Percentiles rank a stretch among this genome's conserved stretches.
Conservation (phyloP, 1,140 invertebrate genomes). For the Drosophila baimaii region DNA sequence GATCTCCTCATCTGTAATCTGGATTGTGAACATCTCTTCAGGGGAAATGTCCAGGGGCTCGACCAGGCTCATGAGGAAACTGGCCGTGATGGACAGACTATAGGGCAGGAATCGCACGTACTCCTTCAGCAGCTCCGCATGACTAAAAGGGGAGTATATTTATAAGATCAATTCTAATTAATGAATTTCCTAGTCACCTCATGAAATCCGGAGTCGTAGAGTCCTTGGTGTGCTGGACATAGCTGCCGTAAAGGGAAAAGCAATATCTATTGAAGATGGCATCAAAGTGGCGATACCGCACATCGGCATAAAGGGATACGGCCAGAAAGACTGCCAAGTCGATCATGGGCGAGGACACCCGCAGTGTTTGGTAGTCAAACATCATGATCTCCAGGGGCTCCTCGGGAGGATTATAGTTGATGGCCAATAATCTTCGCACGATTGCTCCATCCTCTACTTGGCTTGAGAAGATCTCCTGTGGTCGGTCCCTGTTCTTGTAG, state of each 20-base stretch:
- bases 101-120: slow-evolving; percentile 70
- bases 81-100: slow-evolving; percentile 34
- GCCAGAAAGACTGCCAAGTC: slow-evolving; percentile 70
- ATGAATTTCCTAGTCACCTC: slow-evolving; percentile 37
- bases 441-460: neutral
- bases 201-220: slow-evolving; percentile 52
- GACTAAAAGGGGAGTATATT: slow-evolving; percentile 18
- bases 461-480: neutral
- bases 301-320: slow-evolving; percentile 59
- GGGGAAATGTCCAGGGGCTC: slow-evolving; percentile 32
- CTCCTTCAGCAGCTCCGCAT: slow-evolving; percentile 60
- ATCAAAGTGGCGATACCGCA: slow-evolving; percentile 66
- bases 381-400: slow-evolving; percentile 73
- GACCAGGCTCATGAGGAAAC: slow-evolving; percentile 58
- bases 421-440: neutral
- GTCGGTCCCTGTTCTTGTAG: slow-evolving; percentile 55
- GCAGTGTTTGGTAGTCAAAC: slow-evolving; percentile 83
- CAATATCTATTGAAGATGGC: slow-evolving; percentile 71
- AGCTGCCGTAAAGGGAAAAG: slow-evolving; percentile 50
- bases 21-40: slow-evolving; percentile 40
- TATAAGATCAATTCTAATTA: neutral
- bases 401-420: slow-evolving; percentile 13
- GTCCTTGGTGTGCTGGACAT: slow-evolving; percentile 24
- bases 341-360: slow-evolving; percentile 77
- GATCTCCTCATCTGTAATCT: slow-evolving; percentile 28